Evolutionary conservation across 2,888 invertebrate species (phyloP), one percentile per base, ranked within the genome.

Genomic region (Temnothorax unifasciatus): DNA sequence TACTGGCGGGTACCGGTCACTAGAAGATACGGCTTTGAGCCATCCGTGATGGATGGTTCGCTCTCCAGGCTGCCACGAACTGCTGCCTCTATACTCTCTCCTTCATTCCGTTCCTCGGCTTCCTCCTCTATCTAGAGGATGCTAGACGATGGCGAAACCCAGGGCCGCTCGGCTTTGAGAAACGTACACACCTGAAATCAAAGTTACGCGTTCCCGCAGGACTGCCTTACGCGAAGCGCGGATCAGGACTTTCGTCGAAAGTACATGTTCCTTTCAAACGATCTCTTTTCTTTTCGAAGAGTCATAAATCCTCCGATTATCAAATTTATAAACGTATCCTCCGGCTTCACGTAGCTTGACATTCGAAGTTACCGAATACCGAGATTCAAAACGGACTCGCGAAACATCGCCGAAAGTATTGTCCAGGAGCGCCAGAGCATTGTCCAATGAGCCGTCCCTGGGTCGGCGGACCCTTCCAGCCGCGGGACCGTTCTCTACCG

Each of bases 1-100:
- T 86, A 85, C 79, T 84, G 87, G 90, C 90, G 92, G 93, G 88
- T 90, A 91, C 90, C 91, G 92, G 93, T 93, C 93, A 93, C 93
- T 92, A 90, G 84, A 86, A 89, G 91, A 92, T 92, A 93, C 91
- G 91, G 92, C 93, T 93, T 93, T 92, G 93, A 93, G 93, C 89
- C 91, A 86, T 90, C 91, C 90, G 94, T 94, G 94, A 94, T 94
- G 94, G 94, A 94, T 94, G 93, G 92, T 93, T 93, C 90, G 90
- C 90, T 91, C 83, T 86, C 86, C 85, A 77, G 69, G 79, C 82
- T 77, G 86, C 88, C 87, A 90, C 84, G 90, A 90, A 88, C 87
- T 85, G 84, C 85, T 87, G 89, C 88, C 86, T 83, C 87, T 86
- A 84, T 86, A 84, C 87, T 77, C 85, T 89, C 79, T 71, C 69